phyloP scores from a whole-genome alignment of 64 coral and sea anemone species.

The Montipora efflorescens region DNA sequence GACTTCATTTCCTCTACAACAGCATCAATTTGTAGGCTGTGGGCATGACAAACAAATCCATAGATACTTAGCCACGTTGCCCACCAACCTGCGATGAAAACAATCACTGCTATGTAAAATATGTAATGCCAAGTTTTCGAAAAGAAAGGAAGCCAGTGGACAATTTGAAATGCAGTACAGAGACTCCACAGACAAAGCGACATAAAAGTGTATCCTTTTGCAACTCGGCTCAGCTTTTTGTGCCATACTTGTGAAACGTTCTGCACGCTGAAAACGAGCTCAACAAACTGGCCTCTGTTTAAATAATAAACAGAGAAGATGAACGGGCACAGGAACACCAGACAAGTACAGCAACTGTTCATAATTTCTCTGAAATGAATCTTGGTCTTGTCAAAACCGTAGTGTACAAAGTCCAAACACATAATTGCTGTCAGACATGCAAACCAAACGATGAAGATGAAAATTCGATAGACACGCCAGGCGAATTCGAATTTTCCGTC shows the following conservation, averaged over 20 bases:
- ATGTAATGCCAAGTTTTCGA: slow-evolving; percentile 65
- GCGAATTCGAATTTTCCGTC: slow-evolving; percentile 30
- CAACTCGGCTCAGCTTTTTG: slow-evolving; percentile 33
- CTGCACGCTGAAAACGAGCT: slow-evolving; percentile 74
- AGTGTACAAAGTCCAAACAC: slow-evolving; percentile 85
- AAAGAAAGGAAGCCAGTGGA: slow-evolving; percentile 81
- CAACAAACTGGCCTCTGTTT: slow-evolving; percentile 61
- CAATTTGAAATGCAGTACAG: slow-evolving; percentile 54
- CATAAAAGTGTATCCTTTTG: slow-evolving; percentile 39
- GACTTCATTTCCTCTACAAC: slow-evolving; percentile 62
- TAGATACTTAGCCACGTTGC: slow-evolving; percentile 67
- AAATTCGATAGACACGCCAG: slow-evolving; percentile 46
- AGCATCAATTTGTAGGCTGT: slow-evolving; percentile 69
- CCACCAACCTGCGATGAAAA: slow-evolving; percentile 74
- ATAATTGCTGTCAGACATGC: slow-evolving; percentile 55
- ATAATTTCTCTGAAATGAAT: slow-evolving; percentile 66
- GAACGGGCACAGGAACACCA: slow-evolving; percentile 64
- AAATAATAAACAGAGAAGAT: slow-evolving; percentile 71
- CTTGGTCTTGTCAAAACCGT: slow-evolving; percentile 58
- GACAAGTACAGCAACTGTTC: slow-evolving; percentile 66
- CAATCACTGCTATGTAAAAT: slow-evolving; percentile 36
- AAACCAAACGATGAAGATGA: slow-evolving; percentile 61
- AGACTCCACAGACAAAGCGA: slow-evolving; percentile 58
- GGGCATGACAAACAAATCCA: slow-evolving; percentile 78
- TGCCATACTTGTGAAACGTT: slow-evolving; percentile 15